phyloP scores from a whole-genome alignment of 2,797 vertebrate genomes.

The Sitta carolinensis region DNA sequence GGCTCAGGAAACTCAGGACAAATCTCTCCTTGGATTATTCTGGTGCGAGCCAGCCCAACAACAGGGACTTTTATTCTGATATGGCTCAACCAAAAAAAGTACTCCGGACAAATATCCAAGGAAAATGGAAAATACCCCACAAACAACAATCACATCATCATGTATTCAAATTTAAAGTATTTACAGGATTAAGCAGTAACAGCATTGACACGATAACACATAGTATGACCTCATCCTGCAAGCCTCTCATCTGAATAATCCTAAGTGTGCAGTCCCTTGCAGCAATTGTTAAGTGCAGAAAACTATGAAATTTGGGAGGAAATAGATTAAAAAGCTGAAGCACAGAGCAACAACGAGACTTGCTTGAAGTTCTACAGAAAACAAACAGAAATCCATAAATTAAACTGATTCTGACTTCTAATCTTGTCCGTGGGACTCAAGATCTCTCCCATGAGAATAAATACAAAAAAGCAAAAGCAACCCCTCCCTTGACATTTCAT shows the following conservation, averaged over 20 bases:
- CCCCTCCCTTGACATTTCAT: constrained; percentile 61
- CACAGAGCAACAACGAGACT: neutral
- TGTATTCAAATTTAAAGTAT: neutral
- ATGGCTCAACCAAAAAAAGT: neutral
- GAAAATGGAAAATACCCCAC: neutral
- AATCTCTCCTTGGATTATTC: constrained; percentile 4
- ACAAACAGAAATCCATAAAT: neutral
- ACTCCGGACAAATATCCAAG: neutral
- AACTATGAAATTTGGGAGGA: neutral
- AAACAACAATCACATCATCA: neutral
- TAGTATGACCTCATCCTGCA: neutral
- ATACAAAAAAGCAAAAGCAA: neutral
- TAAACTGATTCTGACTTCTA: constrained; percentile 3
- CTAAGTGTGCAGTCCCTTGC: neutral
- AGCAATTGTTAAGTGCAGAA: neutral
- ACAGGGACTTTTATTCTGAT: constrained; percentile 27
- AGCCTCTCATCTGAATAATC: neutral
- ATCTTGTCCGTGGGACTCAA: neutral
- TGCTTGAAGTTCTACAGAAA: neutral
- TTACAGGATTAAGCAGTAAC: neutral
- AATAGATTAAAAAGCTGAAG: neutral
- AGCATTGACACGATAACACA: neutral
- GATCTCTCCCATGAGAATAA: neutral
- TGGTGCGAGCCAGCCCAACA: neutral
- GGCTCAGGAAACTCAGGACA: neutral